A percentile compares a stretch with the other conserved stretches of the same genome.
Evolutionary conservation across 2,113 vertebrate species (phyloP).

Genomic region (Scophthalmus maximus): DNA sequence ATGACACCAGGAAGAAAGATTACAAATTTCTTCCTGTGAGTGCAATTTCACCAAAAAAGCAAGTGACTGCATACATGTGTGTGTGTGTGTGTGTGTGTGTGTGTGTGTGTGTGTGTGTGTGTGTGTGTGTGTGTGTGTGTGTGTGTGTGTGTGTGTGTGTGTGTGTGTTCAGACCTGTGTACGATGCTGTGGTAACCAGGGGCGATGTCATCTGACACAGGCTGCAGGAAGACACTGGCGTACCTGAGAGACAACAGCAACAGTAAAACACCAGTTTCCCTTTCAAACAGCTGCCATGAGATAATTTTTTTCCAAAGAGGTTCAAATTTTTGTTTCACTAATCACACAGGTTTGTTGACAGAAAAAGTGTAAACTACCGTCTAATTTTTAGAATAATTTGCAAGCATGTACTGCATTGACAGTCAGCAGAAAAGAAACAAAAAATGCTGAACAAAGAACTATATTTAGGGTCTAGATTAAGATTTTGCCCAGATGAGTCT

Average conservation of each 20-base stretch:
- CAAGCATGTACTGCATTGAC: too few relatives aligned
- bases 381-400: too few relatives aligned
- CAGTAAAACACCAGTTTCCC: not conserved
- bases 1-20: not conserved
- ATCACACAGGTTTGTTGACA: not conserved
- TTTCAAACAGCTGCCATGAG: not conserved
- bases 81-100: not conserved
- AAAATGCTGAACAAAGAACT: too few relatives aligned
- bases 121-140: not conserved
- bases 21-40: not conserved
- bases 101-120: not conserved
- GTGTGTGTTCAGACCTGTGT: constrained; percentile 87
- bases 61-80: too few relatives aligned
- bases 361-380: not conserved
- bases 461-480: too few relatives aligned
- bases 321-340: too few relatives aligned
- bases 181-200: constrained; percentile 99
- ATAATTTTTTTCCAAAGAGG: not conserved
- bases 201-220: constrained; percentile 98
- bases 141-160: too few relatives aligned
- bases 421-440: too few relatives aligned
- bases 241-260: constrained; percentile 82
- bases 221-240: constrained; percentile 97
- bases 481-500: too few relatives aligned
- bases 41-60: too few relatives aligned